Conservation (phyloP, 2,797 vertebrate genomes). For the Dryobates pubescens region DNA sequence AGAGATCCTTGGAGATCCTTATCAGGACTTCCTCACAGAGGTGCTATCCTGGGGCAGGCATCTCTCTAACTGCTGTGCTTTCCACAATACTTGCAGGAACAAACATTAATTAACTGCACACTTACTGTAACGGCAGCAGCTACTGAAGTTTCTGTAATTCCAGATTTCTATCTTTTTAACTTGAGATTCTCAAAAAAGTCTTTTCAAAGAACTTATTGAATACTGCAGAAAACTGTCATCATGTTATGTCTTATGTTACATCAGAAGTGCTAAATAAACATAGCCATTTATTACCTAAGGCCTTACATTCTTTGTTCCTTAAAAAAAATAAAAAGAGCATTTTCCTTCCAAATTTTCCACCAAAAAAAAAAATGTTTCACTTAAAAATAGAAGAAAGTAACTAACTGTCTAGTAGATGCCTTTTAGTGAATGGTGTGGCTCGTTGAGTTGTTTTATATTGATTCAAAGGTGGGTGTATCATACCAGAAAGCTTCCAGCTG, state of each 20-base stretch:
- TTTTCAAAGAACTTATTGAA: background rate
- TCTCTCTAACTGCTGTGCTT: background rate
- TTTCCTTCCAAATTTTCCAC: background rate
- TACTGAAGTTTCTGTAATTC: background rate
- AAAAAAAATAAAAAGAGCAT: background rate
- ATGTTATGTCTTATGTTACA: background rate
- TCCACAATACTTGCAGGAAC: background rate
- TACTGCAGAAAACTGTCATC: background rate
- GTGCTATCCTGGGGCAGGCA: rapidly evolving
- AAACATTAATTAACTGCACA: background rate
- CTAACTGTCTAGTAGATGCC: background rate
- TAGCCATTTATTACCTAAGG: background rate
- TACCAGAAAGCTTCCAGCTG: background rate
- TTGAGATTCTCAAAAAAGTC: background rate
- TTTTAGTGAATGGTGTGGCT: background rate
- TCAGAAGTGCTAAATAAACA: background rate
- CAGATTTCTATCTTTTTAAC: background rate
- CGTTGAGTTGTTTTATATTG: background rate
- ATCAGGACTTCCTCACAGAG: rapidly evolving
- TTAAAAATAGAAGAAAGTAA: background rate
- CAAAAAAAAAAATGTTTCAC: background rate
- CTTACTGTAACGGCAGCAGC: background rate
- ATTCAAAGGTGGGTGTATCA: background rate
- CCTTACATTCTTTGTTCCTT: background rate
- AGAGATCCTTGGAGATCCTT: background rate